Base-by-base conservation (phyloP, 1,140 invertebrate species). In the Camponotus vicinus region DNA sequence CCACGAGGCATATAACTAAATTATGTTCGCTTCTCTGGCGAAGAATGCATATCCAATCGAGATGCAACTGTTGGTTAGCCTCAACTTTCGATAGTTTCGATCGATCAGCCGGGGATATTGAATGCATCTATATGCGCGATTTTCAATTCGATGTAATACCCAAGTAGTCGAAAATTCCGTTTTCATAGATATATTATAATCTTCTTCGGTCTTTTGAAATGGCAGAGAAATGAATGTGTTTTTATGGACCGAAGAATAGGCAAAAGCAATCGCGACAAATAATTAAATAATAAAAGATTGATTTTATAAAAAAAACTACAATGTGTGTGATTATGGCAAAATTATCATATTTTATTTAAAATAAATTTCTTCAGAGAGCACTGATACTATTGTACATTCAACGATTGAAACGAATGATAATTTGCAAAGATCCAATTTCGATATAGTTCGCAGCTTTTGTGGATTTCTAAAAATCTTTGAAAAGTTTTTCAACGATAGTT, bases 21-120 rank as follows among this genome's bases (percentile, higher is more conserved):
- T 83, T 73, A 45, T 6, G 40, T 61, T 49, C 45, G 15, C 70
- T 27, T 27, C 37, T 80, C 27, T 83, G n/a, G 18, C 52, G 15
- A 82, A 61, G 15, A 73, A 73, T 61, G 40, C 45, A 34, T 37
- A 52, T 59, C 59, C 13, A 6, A 71, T 71, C 18, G 21, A 55
- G 45, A 37, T 15, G 13, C 15, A 1, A 49, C 3, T 18, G 11
- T 66, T 2, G 13, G 9, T 76, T 61, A 37, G 4, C 9, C 34
- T 69, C 11, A 11, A 57, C 3, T 59, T 73, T 73, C 15, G 63
- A 4, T 40, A 70, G 5, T 21, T 21, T 42, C 27, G 11, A 61
- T 82, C 27, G 27, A 34, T 63, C 27, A 32, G 13, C 2, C 37
- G 9, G 3, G 9, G 9, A 42, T 40, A 2, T 21, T 27, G 37